Percentiles rank a stretch among this genome's conserved stretches.
These are phyloP conservation scores for Berghia stephanieae DNA, from an alignment of 1,140 invertebrate species.

Conservation along the genomic window DNA sequence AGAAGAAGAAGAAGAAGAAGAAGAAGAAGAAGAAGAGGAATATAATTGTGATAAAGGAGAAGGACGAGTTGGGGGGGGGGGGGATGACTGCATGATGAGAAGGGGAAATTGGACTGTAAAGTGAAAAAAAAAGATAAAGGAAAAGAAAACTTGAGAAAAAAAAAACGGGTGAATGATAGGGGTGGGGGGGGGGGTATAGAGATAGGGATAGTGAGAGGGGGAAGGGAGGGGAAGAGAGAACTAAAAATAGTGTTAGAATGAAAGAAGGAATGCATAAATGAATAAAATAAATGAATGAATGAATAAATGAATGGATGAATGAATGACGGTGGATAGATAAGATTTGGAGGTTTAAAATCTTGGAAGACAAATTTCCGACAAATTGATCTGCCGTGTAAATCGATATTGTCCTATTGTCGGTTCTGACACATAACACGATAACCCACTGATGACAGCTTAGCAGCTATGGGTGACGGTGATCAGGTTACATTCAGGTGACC, in stretches of 20 bases:
- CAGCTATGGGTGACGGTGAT: too few relatives aligned
- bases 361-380: background rate
- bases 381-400: too few relatives aligned
- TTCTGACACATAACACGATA: too few relatives aligned
- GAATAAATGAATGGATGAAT: too few relatives aligned
- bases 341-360: background rate
- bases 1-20: background rate
- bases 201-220: background rate
- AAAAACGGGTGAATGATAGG: conserved; percentile 13
- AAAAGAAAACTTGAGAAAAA: background rate
- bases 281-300: too few relatives aligned
- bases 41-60: background rate
- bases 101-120: background rate
- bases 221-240: too few relatives aligned
- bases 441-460: too few relatives aligned
- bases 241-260: too few relatives aligned
- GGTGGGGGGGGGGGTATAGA: background rate
- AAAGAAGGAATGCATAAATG: too few relatives aligned
- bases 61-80: background rate
- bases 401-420: too few relatives aligned
- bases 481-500: too few relatives aligned
- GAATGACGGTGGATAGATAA: background rate
- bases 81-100: background rate
- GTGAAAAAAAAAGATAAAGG: background rate
- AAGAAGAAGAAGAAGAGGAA: background rate